Percentiles rank a stretch among this genome's conserved stretches.
Evolutionary conservation across 2,888 invertebrate genomes (phyloP).

Genomic region (Brachypterus glaber): DNA sequence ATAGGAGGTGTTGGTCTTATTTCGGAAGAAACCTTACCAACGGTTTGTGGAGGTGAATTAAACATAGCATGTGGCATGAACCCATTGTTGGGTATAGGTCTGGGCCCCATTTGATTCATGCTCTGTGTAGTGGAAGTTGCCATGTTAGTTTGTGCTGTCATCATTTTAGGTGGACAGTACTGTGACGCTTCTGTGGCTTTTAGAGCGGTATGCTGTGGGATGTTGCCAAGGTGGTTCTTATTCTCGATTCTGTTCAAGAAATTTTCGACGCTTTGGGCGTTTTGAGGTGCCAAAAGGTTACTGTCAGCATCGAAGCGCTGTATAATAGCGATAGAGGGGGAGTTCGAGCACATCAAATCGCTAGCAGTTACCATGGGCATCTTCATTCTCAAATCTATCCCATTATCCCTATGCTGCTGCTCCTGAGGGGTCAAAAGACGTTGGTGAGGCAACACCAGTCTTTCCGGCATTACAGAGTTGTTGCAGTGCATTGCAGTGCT

Average conservation of each 20-base stretch:
- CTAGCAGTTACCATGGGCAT: constrained; percentile 45
- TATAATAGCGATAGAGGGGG: constrained; percentile 47
- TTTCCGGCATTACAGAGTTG: constrained; percentile 15
- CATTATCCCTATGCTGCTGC: constrained; percentile 32
- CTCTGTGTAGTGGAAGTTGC: constrained; percentile 40
- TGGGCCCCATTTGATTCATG: too few relatives aligned
- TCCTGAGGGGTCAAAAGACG: constrained; percentile 9
- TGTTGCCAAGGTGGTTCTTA: constrained; percentile 17
- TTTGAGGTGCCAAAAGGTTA: constrained; percentile 46
- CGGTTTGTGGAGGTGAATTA: too few relatives aligned
- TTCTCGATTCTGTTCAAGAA: constrained; percentile 47
- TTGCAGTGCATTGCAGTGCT: constrained; percentile 21
- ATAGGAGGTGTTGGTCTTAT: too few relatives aligned
- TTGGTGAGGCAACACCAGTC: constrained; percentile 15
- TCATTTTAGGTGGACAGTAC: constrained; percentile 12
- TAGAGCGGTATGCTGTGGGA: constrained; percentile 16
- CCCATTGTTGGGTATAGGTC: too few relatives aligned
- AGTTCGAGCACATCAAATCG: constrained; percentile 43
- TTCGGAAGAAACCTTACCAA: too few relatives aligned
- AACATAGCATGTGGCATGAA: too few relatives aligned
- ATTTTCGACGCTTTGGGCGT: constrained; percentile 50
- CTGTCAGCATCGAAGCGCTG: constrained; percentile 41
- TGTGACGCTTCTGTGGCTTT: constrained; percentile 19
- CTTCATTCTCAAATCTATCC: constrained; percentile 63
- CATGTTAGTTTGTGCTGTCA: constrained; percentile 23